These are phyloP conservation scores for Megalops cyprinoides DNA, from an alignment of 2,797 vertebrate species.

Conservation along the genomic window DNA sequence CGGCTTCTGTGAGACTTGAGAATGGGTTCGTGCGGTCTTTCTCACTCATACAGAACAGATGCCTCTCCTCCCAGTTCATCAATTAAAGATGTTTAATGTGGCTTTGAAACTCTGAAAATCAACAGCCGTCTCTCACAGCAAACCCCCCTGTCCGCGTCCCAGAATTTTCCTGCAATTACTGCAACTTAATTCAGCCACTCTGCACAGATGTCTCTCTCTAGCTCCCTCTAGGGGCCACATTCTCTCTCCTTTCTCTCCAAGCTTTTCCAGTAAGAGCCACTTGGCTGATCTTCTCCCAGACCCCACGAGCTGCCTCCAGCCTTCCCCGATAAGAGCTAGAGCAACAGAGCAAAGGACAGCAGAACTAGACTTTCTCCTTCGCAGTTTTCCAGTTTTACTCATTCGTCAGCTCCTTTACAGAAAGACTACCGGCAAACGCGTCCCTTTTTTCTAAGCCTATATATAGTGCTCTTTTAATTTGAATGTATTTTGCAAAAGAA, in stretches of 20 bases:
- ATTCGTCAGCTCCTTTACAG: background rate
- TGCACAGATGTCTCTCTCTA: conserved; percentile 41
- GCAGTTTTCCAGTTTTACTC: background rate
- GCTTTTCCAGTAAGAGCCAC: background rate
- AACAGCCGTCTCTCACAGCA: conserved; percentile 17
- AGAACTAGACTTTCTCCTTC: background rate
- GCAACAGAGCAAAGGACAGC: too few species aligned
- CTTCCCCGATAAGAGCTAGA: too few species aligned
- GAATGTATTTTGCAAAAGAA: background rate
- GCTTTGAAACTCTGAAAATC: conserved; percentile 46
- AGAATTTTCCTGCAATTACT: background rate
- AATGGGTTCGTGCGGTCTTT: background rate
- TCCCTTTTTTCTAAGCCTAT: background rate
- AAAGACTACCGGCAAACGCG: background rate
- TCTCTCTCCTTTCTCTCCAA: conserved; percentile 33
- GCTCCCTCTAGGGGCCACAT: conserved; percentile 49
- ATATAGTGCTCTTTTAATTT: background rate
- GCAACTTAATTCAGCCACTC: background rate
- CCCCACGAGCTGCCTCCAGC: background rate
- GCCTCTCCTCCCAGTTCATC: background rate
- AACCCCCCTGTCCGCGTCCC: conserved; percentile 8
- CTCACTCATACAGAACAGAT: background rate
- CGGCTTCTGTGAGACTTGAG: background rate
- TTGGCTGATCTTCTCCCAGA: background rate
- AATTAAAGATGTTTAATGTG: background rate